phyloP scores from a whole-genome alignment of 2,888 invertebrate species.

The Latrodectus elegans region DNA sequence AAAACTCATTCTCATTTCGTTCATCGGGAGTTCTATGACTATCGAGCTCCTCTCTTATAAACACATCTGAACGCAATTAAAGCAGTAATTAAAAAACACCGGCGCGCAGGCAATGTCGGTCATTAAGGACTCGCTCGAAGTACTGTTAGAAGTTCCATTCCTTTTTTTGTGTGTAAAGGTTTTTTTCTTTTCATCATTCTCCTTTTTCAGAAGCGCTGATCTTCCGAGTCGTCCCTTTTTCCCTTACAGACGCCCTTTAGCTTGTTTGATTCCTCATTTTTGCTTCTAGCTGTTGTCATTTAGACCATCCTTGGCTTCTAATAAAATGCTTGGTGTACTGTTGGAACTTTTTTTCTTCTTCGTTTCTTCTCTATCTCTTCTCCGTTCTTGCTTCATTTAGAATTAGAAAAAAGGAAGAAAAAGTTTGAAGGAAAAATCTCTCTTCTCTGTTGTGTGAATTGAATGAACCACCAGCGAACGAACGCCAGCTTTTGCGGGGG shows the following conservation, averaged over 20 bases:
- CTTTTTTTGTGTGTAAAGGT: constrained; percentile 10
- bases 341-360: constrained; percentile 18
- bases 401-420: constrained; percentile 36
- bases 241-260: constrained; percentile 9
- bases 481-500: constrained; percentile 7
- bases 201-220: constrained; percentile 42
- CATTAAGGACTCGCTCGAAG: constrained; percentile 52
- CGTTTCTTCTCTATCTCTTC: constrained; percentile 6
- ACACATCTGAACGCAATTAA: constrained; percentile 68
- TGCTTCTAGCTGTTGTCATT: constrained; percentile 67
- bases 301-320: constrained; percentile 55
- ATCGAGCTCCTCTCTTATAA: constrained; percentile 60
- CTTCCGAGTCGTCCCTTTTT: constrained; percentile 45
- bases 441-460: constrained; percentile 50
- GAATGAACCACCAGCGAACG: constrained; percentile 34
- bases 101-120: constrained; percentile 30
- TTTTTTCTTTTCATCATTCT: constrained; percentile 19
- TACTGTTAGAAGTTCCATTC: constrained; percentile 32
- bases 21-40: constrained; percentile 31
- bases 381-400: neutral
- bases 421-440: constrained; percentile 20
- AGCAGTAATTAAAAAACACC: constrained; percentile 67
- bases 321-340: constrained; percentile 53
- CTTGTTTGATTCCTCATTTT: constrained; percentile 66
- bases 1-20: constrained; percentile 56